A percentile compares a stretch with the other conserved stretches of the same genome.
These are phyloP conservation scores for Luffia ferchaultella DNA, from an alignment of 2,888 invertebrate species.

Conservation along the genomic window DNA sequence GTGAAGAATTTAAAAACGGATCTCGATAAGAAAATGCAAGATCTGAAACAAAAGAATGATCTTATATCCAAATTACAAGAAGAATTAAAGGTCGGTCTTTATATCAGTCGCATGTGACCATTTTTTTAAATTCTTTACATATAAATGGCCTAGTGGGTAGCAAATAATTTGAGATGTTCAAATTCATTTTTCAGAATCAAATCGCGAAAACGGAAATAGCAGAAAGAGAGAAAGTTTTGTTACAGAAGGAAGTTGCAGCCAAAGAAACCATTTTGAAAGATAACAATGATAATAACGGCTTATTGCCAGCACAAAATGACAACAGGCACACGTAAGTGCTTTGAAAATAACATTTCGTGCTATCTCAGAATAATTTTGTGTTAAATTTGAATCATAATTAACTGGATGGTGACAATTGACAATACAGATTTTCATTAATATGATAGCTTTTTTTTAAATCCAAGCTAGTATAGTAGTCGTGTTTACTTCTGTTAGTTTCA, in stretches of 20 bases:
- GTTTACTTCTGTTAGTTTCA: no score
- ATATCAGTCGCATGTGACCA: no score
- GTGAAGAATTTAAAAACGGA: slow-evolving; percentile 42
- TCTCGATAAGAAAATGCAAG: slow-evolving; percentile 42
- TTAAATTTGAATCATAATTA: no score
- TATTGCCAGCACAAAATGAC: slow-evolving; percentile 36
- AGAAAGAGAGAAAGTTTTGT: slow-evolving; percentile 41
- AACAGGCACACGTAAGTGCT: slow-evolving; percentile 31
- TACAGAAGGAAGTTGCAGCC: slow-evolving; percentile 39
- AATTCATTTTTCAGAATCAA: slow-evolving; percentile 35
- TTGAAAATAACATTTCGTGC: no score
- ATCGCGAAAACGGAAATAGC: slow-evolving; percentile 45
- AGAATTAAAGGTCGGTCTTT: slow-evolving; percentile 42
- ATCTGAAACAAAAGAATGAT: slow-evolving; percentile 45
- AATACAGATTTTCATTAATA: no score
- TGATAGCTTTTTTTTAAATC: no score
- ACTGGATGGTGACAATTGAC: no score
- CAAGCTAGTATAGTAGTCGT: no score
- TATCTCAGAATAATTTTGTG: no score
- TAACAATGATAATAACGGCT: slow-evolving; percentile 50
- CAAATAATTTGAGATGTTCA: no score
- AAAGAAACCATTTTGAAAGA: slow-evolving; percentile 30
- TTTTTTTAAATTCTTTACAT: no score
- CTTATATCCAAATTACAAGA: slow-evolving; percentile 41
- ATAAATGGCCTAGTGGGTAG: no score